Evolutionary conservation across 1,140 invertebrate species (phyloP), one percentile per base, ranked within the genome.

Genomic region (Macrocentrus cingulum): DNA sequence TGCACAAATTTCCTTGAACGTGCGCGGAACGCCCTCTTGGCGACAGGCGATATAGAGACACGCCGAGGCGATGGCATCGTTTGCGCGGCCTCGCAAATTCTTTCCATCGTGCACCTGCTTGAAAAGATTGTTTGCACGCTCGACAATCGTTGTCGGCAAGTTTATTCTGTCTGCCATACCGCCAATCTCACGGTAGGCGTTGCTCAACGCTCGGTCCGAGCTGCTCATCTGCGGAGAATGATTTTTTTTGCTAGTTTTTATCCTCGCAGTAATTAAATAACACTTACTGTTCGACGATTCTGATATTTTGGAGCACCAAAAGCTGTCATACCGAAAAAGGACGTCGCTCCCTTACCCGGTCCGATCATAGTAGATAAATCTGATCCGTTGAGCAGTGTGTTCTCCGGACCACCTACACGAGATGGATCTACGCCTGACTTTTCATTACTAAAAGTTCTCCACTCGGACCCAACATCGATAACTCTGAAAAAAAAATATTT

Each of bases 381-480:
- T 51, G 92, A 91, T 4, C 97, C 96, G 75, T 93, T 94, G 0
- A 99, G 81, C 1, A 99, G 80, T 0, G 94, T 94, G 83, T 99
- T 99, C 84, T 97, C 91, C 3, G 92, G 90, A 0, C 92, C 92
- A 83, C 98, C 98, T 60, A 99, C 98, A 91, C 97, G 94, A 81
- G 94, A 98, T 18, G 97, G 97, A 83, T 99, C 98, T 1, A 92
- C 92, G 5, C 92, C 92, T 59, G 89, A 88, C 74, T 98, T 98
- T 73, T 99, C 98, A 83, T 99, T 99, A 67, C 94, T 98, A 77
- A 99, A 99, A 49, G 97, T 99, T 77, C 98, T 85, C 98, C 98
- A 99, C 80, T 99, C 98, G n/a, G 97, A 98, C n/a, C 97, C 97
- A n/a, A 99, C 98, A 83, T 99, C 98, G 64, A 99, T 96, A 0